These are phyloP conservation scores for Caenorhabditis japonica DNA, from an alignment of 2,888 invertebrate genomes.

Conservation along the genomic window DNA sequence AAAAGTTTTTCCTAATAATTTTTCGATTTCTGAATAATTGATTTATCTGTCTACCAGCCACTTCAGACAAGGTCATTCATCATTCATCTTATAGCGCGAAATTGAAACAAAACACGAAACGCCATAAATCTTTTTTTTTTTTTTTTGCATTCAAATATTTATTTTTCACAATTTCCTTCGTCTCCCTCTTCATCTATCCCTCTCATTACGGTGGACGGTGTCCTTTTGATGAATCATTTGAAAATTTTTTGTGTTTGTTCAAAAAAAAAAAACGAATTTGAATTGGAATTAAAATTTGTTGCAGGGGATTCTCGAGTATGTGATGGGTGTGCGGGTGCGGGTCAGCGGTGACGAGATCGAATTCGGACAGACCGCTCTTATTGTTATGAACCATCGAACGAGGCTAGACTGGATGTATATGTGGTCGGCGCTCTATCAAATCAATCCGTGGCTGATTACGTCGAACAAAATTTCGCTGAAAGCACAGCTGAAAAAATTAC, in stretches of 20 bases:
- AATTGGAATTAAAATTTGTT: too few species aligned
- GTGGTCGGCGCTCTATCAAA: conserved; percentile 88
- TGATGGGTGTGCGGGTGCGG: conserved; percentile 71
- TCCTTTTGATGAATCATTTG: conserved; percentile 20
- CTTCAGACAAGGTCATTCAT: too few species aligned
- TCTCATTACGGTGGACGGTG: conserved; percentile 4
- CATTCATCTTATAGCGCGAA: too few species aligned
- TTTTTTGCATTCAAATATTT: not conserved
- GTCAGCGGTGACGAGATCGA: conserved; percentile 74
- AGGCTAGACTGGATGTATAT: conserved; percentile 90
- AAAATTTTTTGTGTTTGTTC: too few species aligned
- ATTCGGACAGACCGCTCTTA: conserved; percentile 84
- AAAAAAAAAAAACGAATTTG: not conserved
- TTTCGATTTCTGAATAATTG: too few species aligned
- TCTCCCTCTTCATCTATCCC: not conserved
- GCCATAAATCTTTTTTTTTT: not conserved
- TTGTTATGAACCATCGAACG: conserved; percentile 85
- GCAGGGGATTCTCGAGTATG: conserved; percentile 74
- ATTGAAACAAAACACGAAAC: not conserved
- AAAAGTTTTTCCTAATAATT: too few species aligned
- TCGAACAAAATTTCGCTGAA: conserved; percentile 87
- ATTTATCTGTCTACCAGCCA: too few species aligned
- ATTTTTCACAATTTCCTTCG: not conserved
- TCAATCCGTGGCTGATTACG: conserved; percentile 80
- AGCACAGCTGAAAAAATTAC: conserved; percentile 86